These are phyloP conservation scores for Lucilia sericata DNA, from an alignment of 1,140 invertebrate genomes.

Conservation along the genomic window DNA sequence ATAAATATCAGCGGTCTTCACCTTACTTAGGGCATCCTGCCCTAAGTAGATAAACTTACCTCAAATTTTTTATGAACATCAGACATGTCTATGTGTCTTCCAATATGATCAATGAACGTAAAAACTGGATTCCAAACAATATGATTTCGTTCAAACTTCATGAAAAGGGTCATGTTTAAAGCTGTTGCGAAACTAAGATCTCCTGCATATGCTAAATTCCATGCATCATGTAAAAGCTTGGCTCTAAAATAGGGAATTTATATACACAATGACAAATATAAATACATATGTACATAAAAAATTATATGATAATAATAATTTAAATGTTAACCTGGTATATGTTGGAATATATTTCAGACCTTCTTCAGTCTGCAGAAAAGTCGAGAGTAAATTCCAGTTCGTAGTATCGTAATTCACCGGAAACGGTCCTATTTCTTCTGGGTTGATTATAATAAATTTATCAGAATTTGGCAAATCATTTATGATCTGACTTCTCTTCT, in stretches of 20 bases:
- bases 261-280: neutral
- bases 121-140: slow-evolving; percentile 83
- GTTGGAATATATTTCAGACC: slow-evolving; percentile 74
- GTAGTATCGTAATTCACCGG: slow-evolving; percentile 83
- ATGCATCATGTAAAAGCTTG: slow-evolving; percentile 81
- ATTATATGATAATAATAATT: neutral
- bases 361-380: slow-evolving; percentile 72
- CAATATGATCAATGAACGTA: slow-evolving; percentile 82
- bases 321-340: slow-evolving; percentile 69
- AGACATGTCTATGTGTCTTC: slow-evolving; percentile 76
- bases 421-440: slow-evolving; percentile 85
- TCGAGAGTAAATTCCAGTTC: slow-evolving; percentile 82
- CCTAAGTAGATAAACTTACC: slow-evolving; percentile 63
- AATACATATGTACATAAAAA: too few relatives aligned
- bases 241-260: slow-evolving; percentile 68
- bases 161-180: slow-evolving; percentile 80
- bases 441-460: slow-evolving; percentile 80
- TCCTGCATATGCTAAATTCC: slow-evolving; percentile 83
- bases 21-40: too few relatives aligned
- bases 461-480: slow-evolving; percentile 70
- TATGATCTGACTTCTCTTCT: slow-evolving; percentile 69
- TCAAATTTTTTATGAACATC: slow-evolving; percentile 77
- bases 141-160: slow-evolving; percentile 77
- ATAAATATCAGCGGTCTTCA: too few relatives aligned
- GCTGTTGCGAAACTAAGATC: slow-evolving; percentile 78